phyloP scores from a whole-genome alignment of 1,140 invertebrate species.

The Archivesica marissinica region DNA sequence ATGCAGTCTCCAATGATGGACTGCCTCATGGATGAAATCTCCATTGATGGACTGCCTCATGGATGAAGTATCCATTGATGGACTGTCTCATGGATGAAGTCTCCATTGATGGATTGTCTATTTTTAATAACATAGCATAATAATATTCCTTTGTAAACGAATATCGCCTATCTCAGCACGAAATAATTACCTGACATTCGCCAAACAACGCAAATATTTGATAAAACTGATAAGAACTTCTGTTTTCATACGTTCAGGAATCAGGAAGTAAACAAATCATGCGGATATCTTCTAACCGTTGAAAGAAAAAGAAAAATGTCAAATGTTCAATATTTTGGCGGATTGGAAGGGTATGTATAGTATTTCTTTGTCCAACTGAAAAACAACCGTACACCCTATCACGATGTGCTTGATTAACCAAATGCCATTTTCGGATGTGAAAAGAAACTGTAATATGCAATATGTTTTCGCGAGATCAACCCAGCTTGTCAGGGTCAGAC shows the following conservation, averaged over 20 bases:
- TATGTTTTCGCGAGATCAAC: slow-evolving; percentile 9
- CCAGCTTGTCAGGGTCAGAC: too few species aligned
- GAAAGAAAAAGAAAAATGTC: background rate
- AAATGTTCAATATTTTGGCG: slow-evolving; percentile 63
- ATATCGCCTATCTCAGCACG: too few species aligned
- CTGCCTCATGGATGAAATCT: too few species aligned
- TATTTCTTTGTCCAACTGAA: background rate
- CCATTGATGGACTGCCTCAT: too few species aligned
- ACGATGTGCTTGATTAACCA: background rate
- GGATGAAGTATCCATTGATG: too few species aligned
- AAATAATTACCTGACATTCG: background rate
- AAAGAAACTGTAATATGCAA: background rate
- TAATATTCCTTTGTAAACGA: too few species aligned
- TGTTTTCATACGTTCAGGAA: too few species aligned
- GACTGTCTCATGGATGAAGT: too few species aligned
- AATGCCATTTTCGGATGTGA: background rate
- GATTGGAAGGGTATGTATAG: slow-evolving; percentile 64
- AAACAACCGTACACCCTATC: background rate
- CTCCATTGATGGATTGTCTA: too few species aligned
- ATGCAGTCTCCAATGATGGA: too few species aligned
- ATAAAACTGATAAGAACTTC: background rate
- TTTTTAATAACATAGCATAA: too few species aligned
- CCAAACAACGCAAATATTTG: background rate
- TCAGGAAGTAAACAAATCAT: slow-evolving; percentile 17
- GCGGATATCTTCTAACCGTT: background rate